These are phyloP conservation scores for Palythoa heliodiscus DNA, from an alignment of 92 coral and sea anemone species.

Conservation along the genomic window DNA sequence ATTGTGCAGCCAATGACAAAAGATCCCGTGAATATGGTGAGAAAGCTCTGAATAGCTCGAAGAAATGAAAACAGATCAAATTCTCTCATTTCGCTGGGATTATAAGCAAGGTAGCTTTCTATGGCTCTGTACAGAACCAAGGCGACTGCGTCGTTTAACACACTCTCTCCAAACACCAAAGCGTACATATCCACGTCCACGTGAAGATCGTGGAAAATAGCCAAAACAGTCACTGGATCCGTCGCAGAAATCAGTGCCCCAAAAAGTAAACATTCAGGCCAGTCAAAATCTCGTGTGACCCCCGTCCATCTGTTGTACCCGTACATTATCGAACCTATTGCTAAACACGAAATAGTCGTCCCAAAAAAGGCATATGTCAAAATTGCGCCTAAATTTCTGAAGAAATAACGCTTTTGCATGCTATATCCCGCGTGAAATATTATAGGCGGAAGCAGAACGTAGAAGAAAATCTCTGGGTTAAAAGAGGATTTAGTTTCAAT, in stretches of 20 bases:
- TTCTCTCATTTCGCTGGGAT: constrained; percentile 91
- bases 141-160: constrained; percentile 95
- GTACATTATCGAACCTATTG: constrained; percentile 83
- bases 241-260: constrained; percentile 98
- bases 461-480: constrained; percentile 95
- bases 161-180: constrained; percentile 95
- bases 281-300: constrained; percentile 84
- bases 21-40: constrained; percentile 90
- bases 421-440: constrained; percentile 97
- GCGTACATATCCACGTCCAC: constrained; percentile 98
- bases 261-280: constrained; percentile 91
- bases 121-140: constrained; percentile 93
- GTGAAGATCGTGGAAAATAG: constrained; percentile 93
- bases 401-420: constrained; percentile 95
- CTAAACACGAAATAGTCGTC: constrained; percentile 87
- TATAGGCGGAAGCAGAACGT: constrained; percentile 96
- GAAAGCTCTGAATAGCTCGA: constrained; percentile 83
- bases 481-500: constrained; percentile 93
- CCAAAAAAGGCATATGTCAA: constrained; percentile 96
- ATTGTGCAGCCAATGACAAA: constrained; percentile 89
- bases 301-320: constrained; percentile 91
- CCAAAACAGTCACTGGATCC: constrained; percentile 92
- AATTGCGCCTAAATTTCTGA: constrained; percentile 96
- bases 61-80: constrained; percentile 85
- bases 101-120: constrained; percentile 94